These are phyloP conservation scores for Poeciliopsis gracilis DNA, from an alignment of 2,797 vertebrate species.

Conservation along the genomic window DNA sequence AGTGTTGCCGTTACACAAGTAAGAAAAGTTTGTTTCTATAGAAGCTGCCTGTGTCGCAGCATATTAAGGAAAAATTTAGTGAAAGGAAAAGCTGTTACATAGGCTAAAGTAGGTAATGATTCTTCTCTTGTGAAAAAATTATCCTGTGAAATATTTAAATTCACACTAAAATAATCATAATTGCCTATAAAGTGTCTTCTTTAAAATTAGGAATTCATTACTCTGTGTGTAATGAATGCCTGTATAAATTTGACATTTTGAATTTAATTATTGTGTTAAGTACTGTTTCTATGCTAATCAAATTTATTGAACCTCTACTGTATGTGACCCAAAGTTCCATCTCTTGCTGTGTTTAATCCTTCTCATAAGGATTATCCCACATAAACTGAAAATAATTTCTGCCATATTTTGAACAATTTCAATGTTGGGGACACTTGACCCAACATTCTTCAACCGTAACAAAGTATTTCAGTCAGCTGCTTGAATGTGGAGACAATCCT, in stretches of 20 bases:
- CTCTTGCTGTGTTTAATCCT: slow-evolving; percentile 64
- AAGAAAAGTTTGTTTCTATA: neutral
- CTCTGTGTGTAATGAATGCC: neutral
- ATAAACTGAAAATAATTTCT: slow-evolving; percentile 32
- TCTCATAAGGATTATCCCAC: slow-evolving; percentile 46
- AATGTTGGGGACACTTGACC: slow-evolving; percentile 26
- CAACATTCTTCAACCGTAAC: slow-evolving; percentile 42
- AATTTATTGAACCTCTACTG: slow-evolving; percentile 1
- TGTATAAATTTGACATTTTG: neutral
- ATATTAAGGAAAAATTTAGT: neutral
- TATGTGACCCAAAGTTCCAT: slow-evolving; percentile 63
- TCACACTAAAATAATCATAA: neutral
- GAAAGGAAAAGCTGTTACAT: neutral
- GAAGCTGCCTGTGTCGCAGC: neutral
- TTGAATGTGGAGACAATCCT: slow-evolving; percentile 77
- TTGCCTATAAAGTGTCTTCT: neutral
- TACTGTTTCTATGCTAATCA: neutral
- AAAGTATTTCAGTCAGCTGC: slow-evolving; percentile 68
- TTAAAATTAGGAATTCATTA: neutral
- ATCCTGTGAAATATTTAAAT: neutral
- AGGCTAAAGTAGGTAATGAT: neutral
- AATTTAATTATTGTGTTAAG: neutral
- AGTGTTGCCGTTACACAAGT: neutral
- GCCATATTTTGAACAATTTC: slow-evolving; percentile 44
- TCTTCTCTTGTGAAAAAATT: neutral